These are phyloP conservation scores for Anas capensis DNA, from an alignment of 2,797 vertebrate species.

Conservation along the genomic window DNA sequence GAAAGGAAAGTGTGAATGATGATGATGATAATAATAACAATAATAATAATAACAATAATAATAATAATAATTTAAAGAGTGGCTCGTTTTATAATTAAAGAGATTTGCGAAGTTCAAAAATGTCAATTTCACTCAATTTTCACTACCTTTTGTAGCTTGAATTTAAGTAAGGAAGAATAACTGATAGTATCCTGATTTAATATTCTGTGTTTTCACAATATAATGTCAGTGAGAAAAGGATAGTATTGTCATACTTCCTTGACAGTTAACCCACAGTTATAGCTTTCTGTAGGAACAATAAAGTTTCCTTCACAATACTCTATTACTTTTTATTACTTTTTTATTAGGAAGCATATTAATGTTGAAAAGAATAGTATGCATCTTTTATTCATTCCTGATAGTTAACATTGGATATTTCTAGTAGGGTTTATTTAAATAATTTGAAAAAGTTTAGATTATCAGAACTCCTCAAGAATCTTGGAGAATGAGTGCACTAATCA, in stretches of 20 bases:
- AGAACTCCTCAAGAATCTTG: background rate
- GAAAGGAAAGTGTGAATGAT: conserved; percentile 14
- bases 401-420: background rate
- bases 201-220: conserved; percentile 69
- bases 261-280: conserved; percentile 60
- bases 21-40: too few species aligned
- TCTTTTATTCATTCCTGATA: conserved; percentile 19
- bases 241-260: conserved; percentile 52
- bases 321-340: background rate
- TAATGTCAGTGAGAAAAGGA: conserved; percentile 54
- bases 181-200: conserved; percentile 53
- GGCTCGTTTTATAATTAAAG: conserved; percentile 13
- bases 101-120: conserved; percentile 50
- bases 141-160: conserved; percentile 3
- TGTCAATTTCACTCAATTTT: conserved; percentile 48
- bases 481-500: conserved; percentile 15
- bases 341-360: background rate
- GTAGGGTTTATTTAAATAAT: background rate
- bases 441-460: background rate
- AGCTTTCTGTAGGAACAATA: conserved; percentile 44
- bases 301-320: background rate
- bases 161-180: conserved; percentile 49
- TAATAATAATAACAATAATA: too few species aligned
- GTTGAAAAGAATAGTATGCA: background rate
- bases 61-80: background rate